Conservation (phyloP, 1,140 invertebrate genomes). For the Pomacea maculata region DNA sequence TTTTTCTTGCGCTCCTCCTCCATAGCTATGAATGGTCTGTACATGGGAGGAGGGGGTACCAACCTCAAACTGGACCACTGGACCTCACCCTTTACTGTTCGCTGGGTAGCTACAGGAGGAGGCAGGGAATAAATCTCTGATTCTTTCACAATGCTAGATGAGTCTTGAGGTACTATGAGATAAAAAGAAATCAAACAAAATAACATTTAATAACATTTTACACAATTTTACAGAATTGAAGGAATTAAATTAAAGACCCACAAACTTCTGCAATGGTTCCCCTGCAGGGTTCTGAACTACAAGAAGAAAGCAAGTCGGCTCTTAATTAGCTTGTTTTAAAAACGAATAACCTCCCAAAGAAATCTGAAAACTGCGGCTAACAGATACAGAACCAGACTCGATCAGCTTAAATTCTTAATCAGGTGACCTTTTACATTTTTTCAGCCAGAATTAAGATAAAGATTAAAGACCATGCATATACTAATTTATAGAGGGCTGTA, state of each 20-base stretch:
- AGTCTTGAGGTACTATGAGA: not conserved
- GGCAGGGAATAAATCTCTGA: slow-evolving; percentile 41
- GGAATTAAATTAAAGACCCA: not conserved
- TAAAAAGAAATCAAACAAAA: not conserved
- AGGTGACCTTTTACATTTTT: too few relatives aligned
- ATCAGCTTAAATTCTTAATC: too few relatives aligned
- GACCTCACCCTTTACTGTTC: slow-evolving; percentile 45
- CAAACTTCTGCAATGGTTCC: not conserved
- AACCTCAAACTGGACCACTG: slow-evolving; percentile 49
- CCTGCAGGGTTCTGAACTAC: too few relatives aligned
- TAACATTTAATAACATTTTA: not conserved
- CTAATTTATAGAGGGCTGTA: too few relatives aligned
- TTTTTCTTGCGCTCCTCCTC: slow-evolving; percentile 29
- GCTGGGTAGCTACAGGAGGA: slow-evolving; percentile 43
- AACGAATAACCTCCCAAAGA: too few relatives aligned
- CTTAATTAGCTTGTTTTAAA: too few relatives aligned
- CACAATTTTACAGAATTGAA: not conserved
- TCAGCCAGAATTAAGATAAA: too few relatives aligned
- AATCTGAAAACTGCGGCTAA: too few relatives aligned
- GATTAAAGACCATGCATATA: too few relatives aligned
- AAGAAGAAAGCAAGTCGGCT: too few relatives aligned
- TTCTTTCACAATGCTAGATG: not conserved
- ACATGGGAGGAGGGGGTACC: slow-evolving; percentile 59
- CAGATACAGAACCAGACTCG: too few relatives aligned
- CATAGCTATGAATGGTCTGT: slow-evolving; percentile 52